Conservation (phyloP, 2,113 vertebrate genomes). For the Megaleporinus macrocephalus region DNA sequence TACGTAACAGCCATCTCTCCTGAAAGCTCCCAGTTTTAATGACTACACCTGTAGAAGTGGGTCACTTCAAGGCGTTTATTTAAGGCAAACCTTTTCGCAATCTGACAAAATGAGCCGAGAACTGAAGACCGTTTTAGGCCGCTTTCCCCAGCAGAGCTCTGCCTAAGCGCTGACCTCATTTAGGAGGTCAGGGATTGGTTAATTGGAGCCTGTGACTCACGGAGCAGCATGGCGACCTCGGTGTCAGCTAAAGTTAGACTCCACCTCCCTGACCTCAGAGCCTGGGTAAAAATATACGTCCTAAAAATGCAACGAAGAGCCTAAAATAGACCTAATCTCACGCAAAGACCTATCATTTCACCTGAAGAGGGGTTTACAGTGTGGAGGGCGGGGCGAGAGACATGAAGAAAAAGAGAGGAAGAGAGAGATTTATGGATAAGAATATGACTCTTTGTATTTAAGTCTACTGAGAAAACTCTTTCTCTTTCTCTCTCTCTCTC, state of each 20-base stretch:
- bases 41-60: constrained; percentile 26
- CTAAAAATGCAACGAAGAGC: constrained; percentile 32
- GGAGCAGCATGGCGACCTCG: constrained; percentile 25
- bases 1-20: background rate
- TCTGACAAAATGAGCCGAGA: constrained; percentile 28
- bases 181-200: constrained; percentile 50
- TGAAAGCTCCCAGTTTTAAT: constrained; percentile 15
- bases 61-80: constrained; percentile 26
- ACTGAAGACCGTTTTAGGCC: constrained; percentile 46
- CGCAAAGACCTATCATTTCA: constrained; percentile 15
- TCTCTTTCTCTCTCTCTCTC: too few species aligned
- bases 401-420: constrained; percentile 17
- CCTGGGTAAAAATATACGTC: constrained; percentile 19
- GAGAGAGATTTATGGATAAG: constrained; percentile 1
- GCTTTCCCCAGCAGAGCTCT: constrained; percentile 32
- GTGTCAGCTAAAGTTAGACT: constrained; percentile 50
- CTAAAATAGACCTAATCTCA: constrained; percentile 13
- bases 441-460: background rate
- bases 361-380: background rate
- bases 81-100: constrained; percentile 8
- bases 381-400: background rate
- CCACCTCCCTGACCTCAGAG: constrained; percentile 12
- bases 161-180: constrained; percentile 43
- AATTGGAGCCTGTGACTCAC: constrained; percentile 46
- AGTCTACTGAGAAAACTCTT: background rate